Conservation (phyloP, 2,888 invertebrate genomes). For the Acanthosepion lycidas region DNA sequence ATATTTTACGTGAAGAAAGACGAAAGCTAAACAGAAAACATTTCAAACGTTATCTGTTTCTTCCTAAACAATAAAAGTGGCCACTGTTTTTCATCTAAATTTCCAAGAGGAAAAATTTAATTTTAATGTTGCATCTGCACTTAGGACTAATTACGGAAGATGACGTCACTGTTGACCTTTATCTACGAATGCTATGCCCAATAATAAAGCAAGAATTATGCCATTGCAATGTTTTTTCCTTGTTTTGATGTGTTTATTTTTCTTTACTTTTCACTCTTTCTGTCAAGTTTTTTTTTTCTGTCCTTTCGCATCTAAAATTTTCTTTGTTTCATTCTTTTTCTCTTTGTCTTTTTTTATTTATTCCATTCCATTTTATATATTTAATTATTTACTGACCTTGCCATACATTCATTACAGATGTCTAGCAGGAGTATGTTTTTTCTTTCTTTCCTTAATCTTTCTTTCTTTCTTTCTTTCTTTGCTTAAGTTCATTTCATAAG, state of each 20-base stretch:
- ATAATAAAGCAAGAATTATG: neutral
- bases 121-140: slow-evolving; percentile 33
- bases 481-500: too few species aligned
- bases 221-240: neutral
- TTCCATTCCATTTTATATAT: neutral
- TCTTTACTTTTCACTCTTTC: neutral
- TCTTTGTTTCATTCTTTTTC: neutral
- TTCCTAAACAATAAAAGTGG: neutral
- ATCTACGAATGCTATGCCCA: neutral
- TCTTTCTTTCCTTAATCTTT: neutral
- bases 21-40: neutral
- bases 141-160: neutral
- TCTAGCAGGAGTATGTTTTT: too few species aligned
- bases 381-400: neutral
- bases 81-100: neutral
- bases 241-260: neutral
- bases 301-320: neutral
- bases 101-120: neutral
- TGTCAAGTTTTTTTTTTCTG: neutral
- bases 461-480: neutral
- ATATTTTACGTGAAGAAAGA: neutral
- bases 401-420: too few species aligned
- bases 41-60: neutral
- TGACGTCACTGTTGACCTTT: neutral
- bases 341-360: neutral